Evolutionary conservation across 2,888 invertebrate species (phyloP).

Genomic region (Erebia palarica): DNA sequence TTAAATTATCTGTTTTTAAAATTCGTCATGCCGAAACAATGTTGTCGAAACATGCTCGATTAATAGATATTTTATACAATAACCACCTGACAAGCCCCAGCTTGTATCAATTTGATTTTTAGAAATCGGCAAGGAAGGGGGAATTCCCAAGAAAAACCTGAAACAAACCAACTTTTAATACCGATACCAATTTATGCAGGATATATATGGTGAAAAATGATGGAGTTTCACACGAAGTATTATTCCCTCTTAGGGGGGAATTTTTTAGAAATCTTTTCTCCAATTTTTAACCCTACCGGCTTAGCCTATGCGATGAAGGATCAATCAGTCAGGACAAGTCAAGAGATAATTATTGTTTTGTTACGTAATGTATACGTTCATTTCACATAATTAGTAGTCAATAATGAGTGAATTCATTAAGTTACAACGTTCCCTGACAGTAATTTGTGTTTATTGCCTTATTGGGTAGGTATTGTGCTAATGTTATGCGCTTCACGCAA

Average conservation of each 20-base stretch:
- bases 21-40: conserved; percentile 19
- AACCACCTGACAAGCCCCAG: not conserved
- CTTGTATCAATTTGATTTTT: too few relatives aligned
- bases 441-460: conserved; percentile 14
- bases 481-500: not conserved
- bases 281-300: too few relatives aligned
- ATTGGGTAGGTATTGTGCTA: not conserved
- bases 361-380: conserved; percentile 30
- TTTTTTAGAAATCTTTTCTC: too few relatives aligned
- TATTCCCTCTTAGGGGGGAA: too few relatives aligned
- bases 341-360: conserved; percentile 25
- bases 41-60: conserved; percentile 12
- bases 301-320: too few relatives aligned
- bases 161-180: too few relatives aligned
- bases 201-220: too few relatives aligned
- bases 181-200: too few relatives aligned
- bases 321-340: too few relatives aligned
- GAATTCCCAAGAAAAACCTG: too few relatives aligned
- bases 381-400: conserved; percentile 35
- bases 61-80: conserved; percentile 9
- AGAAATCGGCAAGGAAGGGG: too few relatives aligned
- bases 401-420: conserved; percentile 39
- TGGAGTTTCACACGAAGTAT: too few relatives aligned
- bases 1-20: conserved; percentile 49
- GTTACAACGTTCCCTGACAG: conserved; percentile 27